Percentiles rank a stretch among this genome's conserved stretches.
phyloP scores from a whole-genome alignment of 2,113 vertebrate species.

The Pristiophorus japonicus region DNA sequence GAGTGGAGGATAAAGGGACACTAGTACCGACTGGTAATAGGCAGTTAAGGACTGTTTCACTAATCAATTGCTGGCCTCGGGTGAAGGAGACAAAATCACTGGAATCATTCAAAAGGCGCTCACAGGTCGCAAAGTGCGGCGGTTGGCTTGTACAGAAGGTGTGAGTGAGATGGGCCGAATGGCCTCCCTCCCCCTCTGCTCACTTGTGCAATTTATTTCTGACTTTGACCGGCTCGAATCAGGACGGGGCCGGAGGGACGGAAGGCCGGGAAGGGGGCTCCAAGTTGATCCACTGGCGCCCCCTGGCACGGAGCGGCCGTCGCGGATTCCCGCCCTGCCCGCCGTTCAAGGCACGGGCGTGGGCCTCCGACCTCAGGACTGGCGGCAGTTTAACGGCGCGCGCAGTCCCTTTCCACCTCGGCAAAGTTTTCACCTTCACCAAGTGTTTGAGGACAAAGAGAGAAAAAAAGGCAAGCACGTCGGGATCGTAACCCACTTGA shows the following conservation, averaged over 20 bases:
- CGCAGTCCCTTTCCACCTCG: background rate
- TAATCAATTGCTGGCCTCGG: background rate
- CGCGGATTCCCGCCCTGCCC: too few relatives aligned
- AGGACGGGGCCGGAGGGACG: background rate
- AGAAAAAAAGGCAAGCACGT: slow-evolving; percentile 60
- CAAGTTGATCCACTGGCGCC: background rate
- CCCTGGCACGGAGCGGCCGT: background rate
- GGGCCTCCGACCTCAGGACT: background rate
- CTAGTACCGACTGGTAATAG: background rate
- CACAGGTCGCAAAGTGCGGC: background rate
- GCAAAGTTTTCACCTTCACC: slow-evolving; percentile 35
- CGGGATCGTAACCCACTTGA: slow-evolving; percentile 56
- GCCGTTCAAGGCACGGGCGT: too few relatives aligned
- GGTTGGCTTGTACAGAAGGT: background rate
- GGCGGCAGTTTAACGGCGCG: background rate
- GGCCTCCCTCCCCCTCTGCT: background rate
- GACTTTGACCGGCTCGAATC: background rate
- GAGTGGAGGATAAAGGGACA: background rate
- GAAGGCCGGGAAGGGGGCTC: background rate
- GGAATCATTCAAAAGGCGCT: background rate
- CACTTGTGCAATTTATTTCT: background rate
- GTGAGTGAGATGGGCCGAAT: background rate
- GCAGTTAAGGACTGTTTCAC: background rate
- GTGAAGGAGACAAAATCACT: background rate
- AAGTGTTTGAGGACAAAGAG: slow-evolving; percentile 47